Evolutionary conservation across 2,888 invertebrate species (phyloP), one percentile per base, ranked within the genome.

Genomic region (Hirtodrosophila histrioides): DNA sequence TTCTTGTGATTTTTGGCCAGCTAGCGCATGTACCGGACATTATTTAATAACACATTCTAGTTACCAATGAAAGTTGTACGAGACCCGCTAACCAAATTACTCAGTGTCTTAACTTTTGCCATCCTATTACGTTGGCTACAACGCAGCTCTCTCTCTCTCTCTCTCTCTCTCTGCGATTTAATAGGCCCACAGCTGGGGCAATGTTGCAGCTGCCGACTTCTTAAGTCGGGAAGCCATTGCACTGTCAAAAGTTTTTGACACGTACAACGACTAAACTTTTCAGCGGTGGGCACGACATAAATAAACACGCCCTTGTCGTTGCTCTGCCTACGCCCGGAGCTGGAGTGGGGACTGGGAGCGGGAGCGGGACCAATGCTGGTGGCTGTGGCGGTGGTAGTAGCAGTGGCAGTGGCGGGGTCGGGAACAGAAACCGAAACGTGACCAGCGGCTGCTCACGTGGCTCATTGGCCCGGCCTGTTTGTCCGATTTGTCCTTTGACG

Each of bases 171-270:
- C 48, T 48, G 31, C 62, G 39, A 37, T 72, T 75, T 67, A 75
- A 75, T 78, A 78, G 80, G 68, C 65, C 69, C 58, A 55, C 80
- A 80, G 78, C 75, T 80, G 80, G 41, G 65, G 17, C 58, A 51
- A 37, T 44, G 67, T 45, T 75, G 75, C 77, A 75, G 75, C 75
- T 63, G 68, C 58, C 54, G 68, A 70, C 55, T 73, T 68, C 53
- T 68, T 60, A 63, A 73, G 75, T 51, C 62, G 68, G 44, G 63
- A 60, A 72, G 78, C 72, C 72, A 78, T 74, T 78, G 78, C 78
- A 82, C 74, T 83, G 83, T 83, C 83, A 76, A 83, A 83, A 83
- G 65, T 83, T 80, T 82, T 80, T 83, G 80, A 83, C 83, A 83
- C 83, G 83, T 83, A 83, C 83, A 66, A 75, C 75, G 76, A 81